Evolutionary conservation across 2,113 vertebrate genomes (phyloP).

Genomic region (Aegotheles bennettii): DNA sequence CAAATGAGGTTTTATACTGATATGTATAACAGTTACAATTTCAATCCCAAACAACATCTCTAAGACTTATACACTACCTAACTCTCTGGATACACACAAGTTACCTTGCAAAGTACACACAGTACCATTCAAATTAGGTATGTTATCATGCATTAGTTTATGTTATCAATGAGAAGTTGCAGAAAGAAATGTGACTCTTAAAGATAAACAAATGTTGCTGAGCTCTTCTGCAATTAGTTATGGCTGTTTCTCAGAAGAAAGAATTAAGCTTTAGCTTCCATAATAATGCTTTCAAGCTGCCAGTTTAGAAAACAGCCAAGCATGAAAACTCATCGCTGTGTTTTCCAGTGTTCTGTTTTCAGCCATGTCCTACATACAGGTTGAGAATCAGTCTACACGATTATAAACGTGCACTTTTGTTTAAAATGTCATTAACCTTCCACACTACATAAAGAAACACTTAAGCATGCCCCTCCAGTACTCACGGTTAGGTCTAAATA

Average conservation of each 20-base stretch:
- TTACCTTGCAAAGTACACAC: slow-evolving; percentile 1
- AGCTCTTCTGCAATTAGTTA: slow-evolving; percentile 13
- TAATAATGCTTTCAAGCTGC: slow-evolving; percentile 51
- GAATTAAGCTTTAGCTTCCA: slow-evolving; percentile 55
- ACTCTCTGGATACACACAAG: neutral
- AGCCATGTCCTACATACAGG: slow-evolving; percentile 21
- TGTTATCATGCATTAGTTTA: slow-evolving; percentile 17
- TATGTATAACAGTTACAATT: neutral
- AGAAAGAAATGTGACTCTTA: slow-evolving; percentile 37
- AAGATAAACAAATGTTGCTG: slow-evolving; percentile 41
- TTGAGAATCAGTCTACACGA: neutral
- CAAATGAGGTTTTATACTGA: neutral
- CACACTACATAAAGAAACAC: slow-evolving; percentile 44
- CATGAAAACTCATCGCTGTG: slow-evolving; percentile 34
- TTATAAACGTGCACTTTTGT: slow-evolving; percentile 32
- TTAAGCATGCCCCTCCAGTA: slow-evolving; percentile 23
- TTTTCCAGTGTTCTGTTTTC: slow-evolving; percentile 21
- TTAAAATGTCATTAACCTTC: slow-evolving; percentile 52
- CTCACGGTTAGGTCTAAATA: slow-evolving; percentile 29
- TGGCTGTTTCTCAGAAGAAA: slow-evolving; percentile 14
- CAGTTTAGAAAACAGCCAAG: slow-evolving; percentile 35
- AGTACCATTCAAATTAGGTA: neutral
- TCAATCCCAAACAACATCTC: neutral
- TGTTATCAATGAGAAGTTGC: neutral
- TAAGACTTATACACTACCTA: neutral